Conservation (phyloP, 2,888 invertebrate genomes). For the Onchidella celtica region DNA sequence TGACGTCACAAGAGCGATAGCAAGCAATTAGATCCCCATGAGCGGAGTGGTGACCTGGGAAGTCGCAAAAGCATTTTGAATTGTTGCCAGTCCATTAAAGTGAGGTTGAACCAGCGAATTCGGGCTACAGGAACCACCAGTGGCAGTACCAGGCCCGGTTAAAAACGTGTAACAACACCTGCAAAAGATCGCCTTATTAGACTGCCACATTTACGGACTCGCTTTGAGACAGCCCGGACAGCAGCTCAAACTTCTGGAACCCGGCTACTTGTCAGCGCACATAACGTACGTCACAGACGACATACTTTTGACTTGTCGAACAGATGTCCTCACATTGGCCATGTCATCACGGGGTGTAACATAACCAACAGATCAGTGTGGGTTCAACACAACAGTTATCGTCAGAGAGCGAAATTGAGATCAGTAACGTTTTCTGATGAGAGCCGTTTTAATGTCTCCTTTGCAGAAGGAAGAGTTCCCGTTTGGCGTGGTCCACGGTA, state of each 20-base stretch:
- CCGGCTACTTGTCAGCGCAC: neutral
- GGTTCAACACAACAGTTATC: neutral
- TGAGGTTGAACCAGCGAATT: neutral
- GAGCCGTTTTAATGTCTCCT: conserved; percentile 18
- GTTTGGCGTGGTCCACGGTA: conserved; percentile 17
- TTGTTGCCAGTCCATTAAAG: neutral
- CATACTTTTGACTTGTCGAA: neutral
- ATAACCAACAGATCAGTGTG: neutral
- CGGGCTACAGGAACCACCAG: neutral
- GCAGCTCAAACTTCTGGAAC: neutral
- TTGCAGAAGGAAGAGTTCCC: conserved; percentile 4
- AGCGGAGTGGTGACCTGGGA: neutral
- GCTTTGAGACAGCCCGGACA: neutral
- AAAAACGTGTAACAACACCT: neutral
- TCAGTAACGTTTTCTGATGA: conserved; percentile 22
- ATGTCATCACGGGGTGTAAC: conserved; percentile 1
- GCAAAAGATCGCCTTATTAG: neutral
- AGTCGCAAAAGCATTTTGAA: neutral
- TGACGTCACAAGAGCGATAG: neutral
- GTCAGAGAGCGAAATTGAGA: neutral
- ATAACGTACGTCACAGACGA: neutral
- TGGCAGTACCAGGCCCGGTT: neutral
- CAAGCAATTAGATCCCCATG: neutral
- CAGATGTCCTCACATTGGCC: neutral
- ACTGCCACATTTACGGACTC: neutral